Base-by-base conservation (phyloP, 2,888 invertebrate species). In the Pycnomerus fuliginosus region DNA sequence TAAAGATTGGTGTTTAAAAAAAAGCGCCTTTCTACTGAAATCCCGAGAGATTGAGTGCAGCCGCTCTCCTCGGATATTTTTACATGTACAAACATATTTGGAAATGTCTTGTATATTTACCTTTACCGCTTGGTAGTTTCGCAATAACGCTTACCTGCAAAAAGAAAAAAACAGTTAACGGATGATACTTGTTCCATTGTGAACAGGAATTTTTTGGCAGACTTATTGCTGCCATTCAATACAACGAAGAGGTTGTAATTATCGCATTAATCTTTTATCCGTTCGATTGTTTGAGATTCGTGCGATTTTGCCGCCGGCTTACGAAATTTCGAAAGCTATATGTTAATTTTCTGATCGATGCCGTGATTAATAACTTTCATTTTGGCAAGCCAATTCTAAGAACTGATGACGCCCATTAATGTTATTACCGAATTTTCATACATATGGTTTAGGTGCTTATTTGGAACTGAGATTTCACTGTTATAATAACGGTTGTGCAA, bases 281-380 rank as follows among this genome's bases (percentile, higher is more conserved):
- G 11, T 27, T 23, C 15, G 33, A 43, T 42, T 49, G 44, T 52
- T 38, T 46, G 30, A 33, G 44, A 44, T 46, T 42, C 28, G 30
- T 37, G 37, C 41, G n/a, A n/a, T 40, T 39, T 44, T 33, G 25
- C 32, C 16, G 30, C 22, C 33, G 17, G 15, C 49, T 60, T 58
- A 51, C 58, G 58, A 60, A 58, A 60, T 58, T 56, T 56, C 55
- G 60, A 58, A 58, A 58, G 60, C 55, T 51, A 50, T 55, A 55
- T 56, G 58, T 55, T 51, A 56, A 58, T 56, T 58, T 58, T 52
- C 35, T 37, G 53, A 55, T 55, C 46, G 40, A 45, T 48, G 48
- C 50, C 44, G 49, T 54, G 55, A 60, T 58, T 60, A 58, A 58
- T 58, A 58, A 50, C 60, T 60, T 60, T 60, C 60, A 54, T 58